A percentile compares a stretch with the other conserved stretches of the same genome.
Conservation (phyloP, 2,113 vertebrate species). For the Alligator mississippiensis region DNA sequence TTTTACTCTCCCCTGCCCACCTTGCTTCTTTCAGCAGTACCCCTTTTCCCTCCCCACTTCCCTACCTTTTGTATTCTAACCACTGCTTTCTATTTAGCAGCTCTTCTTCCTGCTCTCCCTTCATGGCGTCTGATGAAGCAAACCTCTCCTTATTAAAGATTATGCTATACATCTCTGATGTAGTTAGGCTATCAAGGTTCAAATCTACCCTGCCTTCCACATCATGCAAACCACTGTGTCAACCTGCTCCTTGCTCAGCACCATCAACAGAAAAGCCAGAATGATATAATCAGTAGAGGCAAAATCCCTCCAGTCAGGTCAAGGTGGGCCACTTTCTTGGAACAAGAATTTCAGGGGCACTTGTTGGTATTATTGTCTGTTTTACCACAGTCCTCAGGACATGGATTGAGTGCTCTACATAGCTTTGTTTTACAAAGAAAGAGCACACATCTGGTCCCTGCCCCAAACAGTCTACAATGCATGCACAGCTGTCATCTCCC, state of each 20-base stretch:
- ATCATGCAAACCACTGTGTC: background rate
- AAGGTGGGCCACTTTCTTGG: background rate
- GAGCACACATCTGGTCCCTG: background rate
- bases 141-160: too few relatives aligned
- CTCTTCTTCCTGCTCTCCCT: too few relatives aligned
- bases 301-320: background rate
- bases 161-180: too few relatives aligned
- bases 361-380: fast-evolving
- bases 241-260: background rate
- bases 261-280: fast-evolving
- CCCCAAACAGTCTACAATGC: background rate
- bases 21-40: too few relatives aligned
- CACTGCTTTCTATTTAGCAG: too few relatives aligned
- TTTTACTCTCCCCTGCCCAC: too few relatives aligned
- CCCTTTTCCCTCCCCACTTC: too few relatives aligned
- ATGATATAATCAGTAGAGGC: background rate
- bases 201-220: too few relatives aligned
- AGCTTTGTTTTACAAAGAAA: background rate
- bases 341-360: background rate
- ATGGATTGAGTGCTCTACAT: fast-evolving
- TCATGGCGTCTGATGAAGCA: too few relatives aligned
- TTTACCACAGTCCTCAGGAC: too few relatives aligned
- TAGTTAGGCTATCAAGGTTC: too few relatives aligned
- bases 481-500: background rate
- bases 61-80: too few relatives aligned